Evolutionary conservation across 2,797 vertebrate genomes (phyloP).

Genomic region (Acipenser oxyrinchus): DNA sequence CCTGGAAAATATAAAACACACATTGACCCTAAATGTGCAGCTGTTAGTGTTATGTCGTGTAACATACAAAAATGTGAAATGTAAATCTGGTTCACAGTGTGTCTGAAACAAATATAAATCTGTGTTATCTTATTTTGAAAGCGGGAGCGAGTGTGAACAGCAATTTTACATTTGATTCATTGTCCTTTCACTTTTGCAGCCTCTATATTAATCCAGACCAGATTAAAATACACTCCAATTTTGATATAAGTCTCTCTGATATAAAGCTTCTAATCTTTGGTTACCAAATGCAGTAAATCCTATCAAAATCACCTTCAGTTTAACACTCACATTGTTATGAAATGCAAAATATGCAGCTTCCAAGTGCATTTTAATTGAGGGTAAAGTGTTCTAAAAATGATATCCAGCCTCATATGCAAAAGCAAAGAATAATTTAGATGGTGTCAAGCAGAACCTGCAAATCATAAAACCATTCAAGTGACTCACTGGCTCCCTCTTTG

Average conservation of each 20-base stretch:
- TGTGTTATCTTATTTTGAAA: constrained; percentile 27
- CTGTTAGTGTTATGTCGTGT: too few relatives aligned
- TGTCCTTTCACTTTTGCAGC: constrained; percentile 44
- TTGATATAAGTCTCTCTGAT: constrained; percentile 42
- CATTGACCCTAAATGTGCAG: too few relatives aligned
- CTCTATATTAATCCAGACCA: constrained; percentile 53
- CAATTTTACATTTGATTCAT: constrained; percentile 42
- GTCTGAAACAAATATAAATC: too few relatives aligned
- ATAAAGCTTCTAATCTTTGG: constrained; percentile 71
- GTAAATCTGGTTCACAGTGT: too few relatives aligned
- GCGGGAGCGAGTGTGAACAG: constrained; percentile 32
- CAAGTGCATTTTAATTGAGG: constrained; percentile 62
- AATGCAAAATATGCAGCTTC: constrained; percentile 69
- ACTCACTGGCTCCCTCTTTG: constrained; percentile 50
- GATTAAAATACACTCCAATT: constrained; percentile 59
- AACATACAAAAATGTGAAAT: too few relatives aligned
- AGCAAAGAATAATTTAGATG: constrained; percentile 50
- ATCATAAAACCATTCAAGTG: constrained; percentile 24
- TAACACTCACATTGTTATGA: constrained; percentile 61
- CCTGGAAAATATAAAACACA: too few relatives aligned
- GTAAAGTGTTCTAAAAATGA: constrained; percentile 46
- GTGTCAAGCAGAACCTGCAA: constrained; percentile 49
- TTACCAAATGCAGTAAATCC: constrained; percentile 68
- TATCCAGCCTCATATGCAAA: constrained; percentile 49
- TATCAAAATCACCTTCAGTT: constrained; percentile 74